Evolutionary conservation across 1,140 invertebrate species (phyloP).

Genomic region (Seison nebaliae): DNA sequence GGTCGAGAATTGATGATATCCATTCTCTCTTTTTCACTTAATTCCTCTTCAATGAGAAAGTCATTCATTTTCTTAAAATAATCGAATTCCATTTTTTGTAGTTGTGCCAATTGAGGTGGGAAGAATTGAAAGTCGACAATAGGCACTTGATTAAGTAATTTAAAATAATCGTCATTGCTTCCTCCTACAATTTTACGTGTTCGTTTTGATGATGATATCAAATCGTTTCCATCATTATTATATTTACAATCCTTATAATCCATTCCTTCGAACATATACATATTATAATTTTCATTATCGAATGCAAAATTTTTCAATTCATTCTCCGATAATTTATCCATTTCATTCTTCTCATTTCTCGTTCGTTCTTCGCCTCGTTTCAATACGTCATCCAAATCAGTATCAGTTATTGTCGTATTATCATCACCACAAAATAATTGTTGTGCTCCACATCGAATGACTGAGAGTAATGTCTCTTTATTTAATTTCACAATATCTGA

Average conservation of each 20-base stretch:
- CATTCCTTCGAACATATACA: constrained; percentile 83
- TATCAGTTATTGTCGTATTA: constrained; percentile 82
- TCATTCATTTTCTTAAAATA: constrained; percentile 48
- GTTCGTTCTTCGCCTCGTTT: constrained; percentile 47
- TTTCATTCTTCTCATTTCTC: constrained; percentile 62
- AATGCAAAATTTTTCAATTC: constrained; percentile 75
- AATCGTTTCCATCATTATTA: constrained; percentile 18
- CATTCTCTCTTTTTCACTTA: constrained; percentile 80
- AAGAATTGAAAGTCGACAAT: constrained; percentile 99
- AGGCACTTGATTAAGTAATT: constrained; percentile 88
- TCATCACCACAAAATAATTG: constrained; percentile 95
- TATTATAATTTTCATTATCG: constrained; percentile 43
- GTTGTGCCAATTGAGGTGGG: constrained; percentile 76
- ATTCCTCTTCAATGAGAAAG: too few species aligned
- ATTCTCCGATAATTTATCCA: constrained; percentile 64
- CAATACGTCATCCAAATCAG: constrained; percentile 82
- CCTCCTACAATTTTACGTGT: too few species aligned
- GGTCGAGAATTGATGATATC: constrained; percentile 74
- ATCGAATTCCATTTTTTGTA: constrained; percentile 92
- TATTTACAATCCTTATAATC: constrained; percentile 37
- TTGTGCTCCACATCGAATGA: constrained; percentile 93
- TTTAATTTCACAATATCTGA: constrained; percentile 51
- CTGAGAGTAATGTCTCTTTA: constrained; percentile 93
- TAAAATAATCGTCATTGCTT: constrained; percentile 91
- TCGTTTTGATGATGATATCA: constrained; percentile 53